Base-by-base conservation (phyloP, 2,113 vertebrate species). In the Cranoglanis bouderius region DNA sequence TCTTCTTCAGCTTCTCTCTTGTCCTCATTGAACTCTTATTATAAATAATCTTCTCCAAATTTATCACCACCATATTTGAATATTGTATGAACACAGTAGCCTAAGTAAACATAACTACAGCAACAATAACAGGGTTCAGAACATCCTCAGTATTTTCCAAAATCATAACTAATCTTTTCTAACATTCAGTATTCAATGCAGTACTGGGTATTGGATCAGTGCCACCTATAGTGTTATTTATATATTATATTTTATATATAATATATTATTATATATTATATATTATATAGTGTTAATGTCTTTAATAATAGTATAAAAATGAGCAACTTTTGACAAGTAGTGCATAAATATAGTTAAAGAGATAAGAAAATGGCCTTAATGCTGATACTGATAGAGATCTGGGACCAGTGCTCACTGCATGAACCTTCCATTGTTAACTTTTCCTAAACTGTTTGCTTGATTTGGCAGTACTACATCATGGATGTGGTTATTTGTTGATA, bases 401-500 rank as follows among this genome's bases (percentile, higher is more conserved):
- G 3, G 10, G 32, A 65, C 29, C 26, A 72, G n/a, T 38, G 16
- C 32, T 70, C n/a, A 70, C 13, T 70, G 65, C 65, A 70, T 70
- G n/a, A 70, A 70, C 3, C n/a, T n/a, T 21, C 4, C 72, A 24
- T 10, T 75, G 72, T 10, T 24, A 75, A 75, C 43, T 14, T 49
- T 29, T 77, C 24, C 24, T 43, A 9, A 77, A 29, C 49, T 46
- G 74, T 46, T 75, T 75, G 72, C 72, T 75, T 46, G 43, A 26
- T 21, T 77, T 77, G 74, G 74, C 40, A 13, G 24, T 49, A 49
- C 43, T 77, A 49, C 10, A 77, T 49, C 9, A 46, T 77, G 43
- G 74, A 77, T 77, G 40, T 77, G 74, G 74, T 77, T 77, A 77
- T 77, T 77, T 77, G 40, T 77, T 77, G 74, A 46, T 9, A 5